These are phyloP conservation scores for Capra hircus DNA, from an alignment of 2,113 vertebrate species.

Conservation along the genomic window DNA sequence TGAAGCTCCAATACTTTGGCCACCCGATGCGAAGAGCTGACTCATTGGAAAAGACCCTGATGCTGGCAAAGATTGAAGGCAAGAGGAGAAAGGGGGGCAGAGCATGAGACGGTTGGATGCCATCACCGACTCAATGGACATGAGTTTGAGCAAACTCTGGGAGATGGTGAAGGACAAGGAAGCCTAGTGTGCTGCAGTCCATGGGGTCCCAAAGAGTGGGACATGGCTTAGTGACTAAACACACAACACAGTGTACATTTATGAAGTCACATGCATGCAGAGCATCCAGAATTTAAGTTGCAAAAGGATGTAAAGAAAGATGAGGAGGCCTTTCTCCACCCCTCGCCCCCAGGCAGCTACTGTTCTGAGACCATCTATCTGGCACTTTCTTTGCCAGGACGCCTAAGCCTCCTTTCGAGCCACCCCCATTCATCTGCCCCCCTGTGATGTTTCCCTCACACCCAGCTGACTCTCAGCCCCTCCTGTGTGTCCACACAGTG, in stretches of 20 bases:
- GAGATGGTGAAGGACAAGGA: background rate
- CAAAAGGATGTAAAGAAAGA: background rate
- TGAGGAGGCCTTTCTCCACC: background rate
- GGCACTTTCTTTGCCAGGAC: background rate
- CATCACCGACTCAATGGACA: background rate
- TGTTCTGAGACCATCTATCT: background rate
- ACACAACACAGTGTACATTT: background rate
- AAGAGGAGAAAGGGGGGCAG: background rate
- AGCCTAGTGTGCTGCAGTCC: background rate
- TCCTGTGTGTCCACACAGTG: rapidly evolving
- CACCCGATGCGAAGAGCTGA: background rate
- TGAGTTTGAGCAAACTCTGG: background rate
- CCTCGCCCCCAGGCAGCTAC: no score
- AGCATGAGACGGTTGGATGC: background rate
- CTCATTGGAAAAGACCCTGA: background rate
- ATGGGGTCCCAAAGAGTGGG: background rate
- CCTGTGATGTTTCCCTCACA: background rate
- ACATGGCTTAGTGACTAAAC: background rate
- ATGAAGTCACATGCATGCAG: rapidly evolving
- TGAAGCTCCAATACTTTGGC: background rate
- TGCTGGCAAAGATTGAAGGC: background rate
- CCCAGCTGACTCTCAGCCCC: no score
- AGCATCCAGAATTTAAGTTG: background rate
- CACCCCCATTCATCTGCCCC: background rate
- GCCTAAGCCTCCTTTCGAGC: background rate